A percentile compares a stretch with the other conserved stretches of the same genome.
Evolutionary conservation across 2,113 vertebrate species (phyloP).

Genomic region (Forbesichthys papilliferus): DNA sequence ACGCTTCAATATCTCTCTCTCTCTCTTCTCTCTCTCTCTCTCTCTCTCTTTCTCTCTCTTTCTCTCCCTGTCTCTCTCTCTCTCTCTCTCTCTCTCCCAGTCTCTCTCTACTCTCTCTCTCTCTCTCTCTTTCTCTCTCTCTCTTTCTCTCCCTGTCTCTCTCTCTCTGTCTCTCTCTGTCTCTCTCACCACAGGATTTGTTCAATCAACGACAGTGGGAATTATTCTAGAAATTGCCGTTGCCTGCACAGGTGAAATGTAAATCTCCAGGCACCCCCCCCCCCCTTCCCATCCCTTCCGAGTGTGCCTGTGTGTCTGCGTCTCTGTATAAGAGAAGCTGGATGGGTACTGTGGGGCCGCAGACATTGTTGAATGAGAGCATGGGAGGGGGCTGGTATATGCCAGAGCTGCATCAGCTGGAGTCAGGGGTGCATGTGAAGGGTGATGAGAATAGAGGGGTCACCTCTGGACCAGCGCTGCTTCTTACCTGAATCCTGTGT

Average conservation of each 20-base stretch:
- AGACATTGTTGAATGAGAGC: slow-evolving; percentile 31
- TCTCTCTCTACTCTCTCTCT: neutral
- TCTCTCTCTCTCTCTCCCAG: slow-evolving; percentile 29
- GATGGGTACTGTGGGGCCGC: slow-evolving; percentile 10
- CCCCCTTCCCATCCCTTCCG: slow-evolving; percentile 1
- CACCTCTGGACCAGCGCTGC: slow-evolving; percentile 51
- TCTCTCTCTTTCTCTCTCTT: slow-evolving; percentile 2
- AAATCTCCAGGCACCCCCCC: slow-evolving; percentile 31
- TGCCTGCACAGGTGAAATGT: slow-evolving; percentile 43
- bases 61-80: neutral
- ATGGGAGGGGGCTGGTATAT: slow-evolving; percentile 29
- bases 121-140: neutral
- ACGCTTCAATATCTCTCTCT: too few relatives aligned
- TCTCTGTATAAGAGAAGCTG: slow-evolving; percentile 3
- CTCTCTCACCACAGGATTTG: slow-evolving; percentile 47
- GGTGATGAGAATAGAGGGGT: slow-evolving; percentile 62
- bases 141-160: slow-evolving; percentile 11
- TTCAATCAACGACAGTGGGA: slow-evolving; percentile 61
- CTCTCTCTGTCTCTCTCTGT: neutral
- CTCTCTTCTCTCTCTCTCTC: slow-evolving; percentile 15
- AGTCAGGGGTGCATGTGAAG: slow-evolving; percentile 12
- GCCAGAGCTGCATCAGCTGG: slow-evolving; percentile 50
- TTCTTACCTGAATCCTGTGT: slow-evolving; percentile 43
- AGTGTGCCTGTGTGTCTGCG: slow-evolving; percentile 10
- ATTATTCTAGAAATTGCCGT: slow-evolving; percentile 68